Evolutionary conservation across 1,140 invertebrate species (phyloP), one percentile per base, ranked within the genome.

Genomic region (Palaemon carinicauda): DNA sequence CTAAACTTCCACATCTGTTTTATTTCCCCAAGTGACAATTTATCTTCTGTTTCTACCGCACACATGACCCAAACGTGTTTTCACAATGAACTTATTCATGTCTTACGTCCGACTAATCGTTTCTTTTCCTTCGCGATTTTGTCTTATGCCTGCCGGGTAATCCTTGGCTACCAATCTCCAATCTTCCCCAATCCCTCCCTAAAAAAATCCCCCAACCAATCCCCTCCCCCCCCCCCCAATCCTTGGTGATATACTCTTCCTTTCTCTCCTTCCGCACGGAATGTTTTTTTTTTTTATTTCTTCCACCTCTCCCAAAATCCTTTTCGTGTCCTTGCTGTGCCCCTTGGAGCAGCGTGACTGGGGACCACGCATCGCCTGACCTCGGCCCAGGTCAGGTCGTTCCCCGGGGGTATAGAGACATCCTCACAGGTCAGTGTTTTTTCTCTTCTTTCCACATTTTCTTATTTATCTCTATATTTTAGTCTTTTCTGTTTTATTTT

Each of bases 381-480:
- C 82, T 85, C 17, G 82, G 82, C 3, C 82, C 82, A 17, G 74
- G 82, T 85, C 82, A 85, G 82, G 82, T 85, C 5, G 82, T 85
- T 51, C 82, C 82, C 50, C 53, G 82, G 75, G 82, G 82, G 10
- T 85, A 85, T 85, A 85, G 82, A 50, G 82, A 85, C 33, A 85
- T 85, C 31, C 50, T 85, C 27, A 85, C 82, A 85, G 82, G 82
- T 85, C 82, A 85, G 82, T 85, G 56, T 53, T 53, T 41, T n/a
- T 51, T 52, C n/a, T 27, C 60, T 56, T n/a, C 50, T 75, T 75
- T 41, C 29, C 24, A 21, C 15, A 50, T 75, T 75, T 75, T 75
- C 51, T 41, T 74, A n/a, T n/a, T 29, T 74, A n/a, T 75, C 51
- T 33, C 14, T 7, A 21, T n/a, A 12, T 65, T 29, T 29, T 27